Evolutionary conservation across 2,797 vertebrate genomes (phyloP), one percentile per base, ranked within the genome.

Genomic region (Odontamblyopus lacepedii): DNA sequence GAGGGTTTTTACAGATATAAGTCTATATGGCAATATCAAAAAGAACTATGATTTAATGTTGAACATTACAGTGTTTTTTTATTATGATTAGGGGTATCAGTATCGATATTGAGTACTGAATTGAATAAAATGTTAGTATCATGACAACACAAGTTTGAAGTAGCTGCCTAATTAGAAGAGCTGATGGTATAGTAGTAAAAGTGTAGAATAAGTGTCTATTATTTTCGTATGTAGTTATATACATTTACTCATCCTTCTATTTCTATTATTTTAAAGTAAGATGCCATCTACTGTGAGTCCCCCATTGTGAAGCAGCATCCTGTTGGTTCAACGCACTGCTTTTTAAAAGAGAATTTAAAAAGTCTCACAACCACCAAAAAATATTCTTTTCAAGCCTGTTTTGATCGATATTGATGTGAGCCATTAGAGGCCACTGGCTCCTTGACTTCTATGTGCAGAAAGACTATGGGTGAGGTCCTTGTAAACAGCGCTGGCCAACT

Each of bases 401-500:
- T 30, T 73, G 56, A 26, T 59, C n/a, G 3, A 9, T 13, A 35
- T 63, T 48, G 41, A 73, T 76, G 51, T 56, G 35, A 63, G 70
- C 60, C 41, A 29, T 29, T 66, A 51, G 30, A 69, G 27, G 30
- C 29, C 72, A 53, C 60, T 53, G 27, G 63, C 13, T 0, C 35
- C 69, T 79, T 78, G 51, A 77, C 68, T 67, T 16, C 70, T 71
- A 65, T 74, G 57, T 51, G 53, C 38, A 75, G 72, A 78, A 67
- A 71, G 63, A 67, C 66, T 32, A 61, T 73, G 50, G 68, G 38
- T 68, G 63, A 76, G 63, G 72, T 67, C 70, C 44, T 63, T 30
- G 67, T 85, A 75, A 84, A 78, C 78, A 83, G 27, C 67, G 15
- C 27, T 81, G 79, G 16, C 81, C 82, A 75, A 84, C 70, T 87